Base-by-base conservation (phyloP, 1,140 invertebrate species). In the Drosophila sproati region DNA sequence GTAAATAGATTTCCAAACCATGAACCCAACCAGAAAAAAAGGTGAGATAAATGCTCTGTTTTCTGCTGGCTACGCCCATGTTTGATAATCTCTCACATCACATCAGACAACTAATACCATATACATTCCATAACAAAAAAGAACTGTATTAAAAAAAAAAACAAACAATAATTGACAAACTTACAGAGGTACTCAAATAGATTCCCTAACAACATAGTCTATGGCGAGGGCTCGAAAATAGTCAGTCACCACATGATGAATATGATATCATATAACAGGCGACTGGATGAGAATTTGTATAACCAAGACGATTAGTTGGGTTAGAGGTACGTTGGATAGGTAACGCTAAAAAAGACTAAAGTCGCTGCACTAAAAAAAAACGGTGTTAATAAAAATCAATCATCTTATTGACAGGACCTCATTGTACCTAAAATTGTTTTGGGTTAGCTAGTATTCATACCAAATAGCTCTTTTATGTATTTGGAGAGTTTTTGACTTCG, bases 151-250 rank as follows among this genome's bases (percentile, higher is more conserved):
- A 8, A 39, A 37, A 8, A 47, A 20, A 41, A 45, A 52, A n/a
- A 45, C 5, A 5, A 51, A 45, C 34, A 20, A 20, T 20, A 20
- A 20, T 69, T 82, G 70, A 45, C 50, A 50, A 70, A 60, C 77
- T 87, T 87, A 34, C 82, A 87, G 83, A 71, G 35, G 61, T 68
- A 68, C 8, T 45, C 39, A 32, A 55, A 69, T 41, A 68, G 41
- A 34, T 56, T 72, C 8, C 43, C 56, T 10, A 56, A 64, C 64
- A 87, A 80, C 69, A 72, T 89, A 68, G 73, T 89, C 72, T 89
- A 68, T 85, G 85, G 85, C 69, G 85, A 89, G 69, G 85, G 85
- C 67, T 90, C 85, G 12, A 89, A 89, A 66, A 85, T 89, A 66
- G 81, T 89, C 54, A 73, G 71, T 64, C 77, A 82, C 51, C 62